phyloP scores from a whole-genome alignment of 1,140 invertebrate genomes.

The Phymorhynchus buccinoides region DNA sequence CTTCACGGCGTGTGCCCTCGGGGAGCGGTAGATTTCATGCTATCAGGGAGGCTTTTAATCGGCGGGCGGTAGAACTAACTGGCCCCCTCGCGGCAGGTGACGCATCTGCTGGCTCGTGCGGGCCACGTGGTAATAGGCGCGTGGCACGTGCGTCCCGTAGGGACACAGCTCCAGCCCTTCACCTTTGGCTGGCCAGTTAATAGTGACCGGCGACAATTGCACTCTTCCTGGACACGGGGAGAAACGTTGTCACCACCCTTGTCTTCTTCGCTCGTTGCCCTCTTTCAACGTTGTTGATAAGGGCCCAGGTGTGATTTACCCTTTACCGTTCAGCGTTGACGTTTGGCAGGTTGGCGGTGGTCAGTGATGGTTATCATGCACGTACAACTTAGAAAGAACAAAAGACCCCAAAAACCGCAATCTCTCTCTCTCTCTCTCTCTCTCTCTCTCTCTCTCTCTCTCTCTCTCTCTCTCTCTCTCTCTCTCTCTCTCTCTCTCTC shows the following conservation, averaged over 20 bases:
- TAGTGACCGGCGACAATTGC: background rate
- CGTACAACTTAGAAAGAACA: background rate
- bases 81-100: conserved; percentile 23
- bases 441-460: background rate
- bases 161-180: too few species aligned
- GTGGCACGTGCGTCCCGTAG: conserved; percentile 7
- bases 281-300: background rate
- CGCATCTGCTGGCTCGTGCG: conserved; percentile 26
- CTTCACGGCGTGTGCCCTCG: background rate
- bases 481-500: background rate
- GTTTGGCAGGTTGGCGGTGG: background rate
- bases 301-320: background rate
- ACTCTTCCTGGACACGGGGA: conserved; percentile 9
- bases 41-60: conserved; percentile 8
- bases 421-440: background rate
- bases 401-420: background rate
- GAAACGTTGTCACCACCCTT: background rate
- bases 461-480: conserved; percentile 13
- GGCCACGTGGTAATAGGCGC: conserved; percentile 2
- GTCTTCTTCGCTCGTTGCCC: background rate
- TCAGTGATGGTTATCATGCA: background rate
- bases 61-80: conserved; percentile 22
- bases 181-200: background rate
- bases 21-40: conserved; percentile 15
- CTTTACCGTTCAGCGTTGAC: background rate